Conservation (phyloP, 2,888 invertebrate genomes). For the Eupsilia transversa region DNA sequence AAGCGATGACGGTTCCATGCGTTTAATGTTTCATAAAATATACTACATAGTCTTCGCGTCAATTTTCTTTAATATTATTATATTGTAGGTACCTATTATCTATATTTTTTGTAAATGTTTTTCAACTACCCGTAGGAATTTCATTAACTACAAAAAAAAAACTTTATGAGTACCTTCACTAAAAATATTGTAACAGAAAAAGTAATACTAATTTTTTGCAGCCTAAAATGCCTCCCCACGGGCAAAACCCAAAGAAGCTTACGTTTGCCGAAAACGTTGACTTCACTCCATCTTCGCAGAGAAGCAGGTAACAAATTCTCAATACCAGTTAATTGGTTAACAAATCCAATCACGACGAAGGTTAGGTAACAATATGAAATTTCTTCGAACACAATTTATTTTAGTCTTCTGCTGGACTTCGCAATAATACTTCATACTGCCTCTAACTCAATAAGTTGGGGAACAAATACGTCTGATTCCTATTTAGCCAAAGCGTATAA, state of each 20-base stretch:
- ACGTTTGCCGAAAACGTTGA: slow-evolving; percentile 74
- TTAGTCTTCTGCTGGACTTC: not conserved
- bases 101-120: not conserved
- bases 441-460: not conserved
- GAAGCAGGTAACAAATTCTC: slow-evolving; percentile 66
- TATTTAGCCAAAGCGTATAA: not conserved
- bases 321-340: too few species aligned
- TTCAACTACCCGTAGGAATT: slow-evolving; percentile 3
- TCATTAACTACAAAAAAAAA: not conserved
- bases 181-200: not conserved
- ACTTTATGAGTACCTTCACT: slow-evolving; percentile 37
- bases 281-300: slow-evolving; percentile 71
- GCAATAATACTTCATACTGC: not conserved
- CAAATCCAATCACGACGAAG: not conserved
- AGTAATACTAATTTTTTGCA: slow-evolving; percentile 40
- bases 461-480: not conserved
- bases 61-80: too few species aligned
- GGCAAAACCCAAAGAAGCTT: slow-evolving; percentile 61
- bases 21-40: not conserved
- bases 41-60: too few species aligned
- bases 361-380: not conserved
- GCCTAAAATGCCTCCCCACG: slow-evolving; percentile 64
- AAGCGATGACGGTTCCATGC: not conserved
- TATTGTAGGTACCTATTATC: too few species aligned
- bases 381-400: not conserved